Conservation (phyloP, 2,797 vertebrate genomes). For the Xyrichtys novacula region DNA sequence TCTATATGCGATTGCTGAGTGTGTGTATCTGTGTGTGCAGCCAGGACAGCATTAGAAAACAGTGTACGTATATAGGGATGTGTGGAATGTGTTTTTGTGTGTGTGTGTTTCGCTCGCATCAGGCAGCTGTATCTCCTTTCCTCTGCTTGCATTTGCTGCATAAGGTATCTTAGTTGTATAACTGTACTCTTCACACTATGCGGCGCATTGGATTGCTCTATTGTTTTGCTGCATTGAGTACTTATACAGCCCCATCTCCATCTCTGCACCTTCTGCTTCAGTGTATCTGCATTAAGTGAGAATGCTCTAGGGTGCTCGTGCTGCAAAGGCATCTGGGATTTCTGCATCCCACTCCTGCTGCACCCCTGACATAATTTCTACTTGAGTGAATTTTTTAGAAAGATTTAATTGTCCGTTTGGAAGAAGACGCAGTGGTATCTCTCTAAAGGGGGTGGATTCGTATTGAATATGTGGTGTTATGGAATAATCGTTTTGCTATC, state of each 20-base stretch:
- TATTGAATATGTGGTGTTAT: not conserved
- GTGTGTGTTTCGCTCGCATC: constrained; percentile 36
- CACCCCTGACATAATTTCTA: constrained; percentile 21
- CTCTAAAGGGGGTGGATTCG: not conserved
- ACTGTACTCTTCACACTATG: constrained; percentile 34
- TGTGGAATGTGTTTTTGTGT: constrained; percentile 10
- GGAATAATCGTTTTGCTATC: not conserved
- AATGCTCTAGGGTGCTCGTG: constrained; percentile 50
- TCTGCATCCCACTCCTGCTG: constrained; percentile 32
- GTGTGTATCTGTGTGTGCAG: constrained; percentile 2
- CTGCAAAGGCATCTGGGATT: constrained; percentile 47
- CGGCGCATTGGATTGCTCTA: constrained; percentile 54
- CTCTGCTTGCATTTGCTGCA: constrained; percentile 62
- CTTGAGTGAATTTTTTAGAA: constrained; percentile 29
- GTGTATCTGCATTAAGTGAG: constrained; percentile 46
- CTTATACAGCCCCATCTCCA: constrained; percentile 38
- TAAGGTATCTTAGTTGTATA: constrained; percentile 29
- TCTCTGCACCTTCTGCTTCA: constrained; percentile 55
- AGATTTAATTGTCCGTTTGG: constrained; percentile 15
- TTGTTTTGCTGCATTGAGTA: constrained; percentile 68
- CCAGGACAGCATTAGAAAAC: not conserved
- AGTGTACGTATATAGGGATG: constrained; percentile 21
- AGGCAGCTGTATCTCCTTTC: constrained; percentile 36
- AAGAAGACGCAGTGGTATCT: constrained; percentile 6
- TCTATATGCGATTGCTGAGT: constrained; percentile 16